These are phyloP conservation scores for Ictidomys tridecemlineatus DNA, from an alignment of 2,113 vertebrate genomes.

Conservation along the genomic window DNA sequence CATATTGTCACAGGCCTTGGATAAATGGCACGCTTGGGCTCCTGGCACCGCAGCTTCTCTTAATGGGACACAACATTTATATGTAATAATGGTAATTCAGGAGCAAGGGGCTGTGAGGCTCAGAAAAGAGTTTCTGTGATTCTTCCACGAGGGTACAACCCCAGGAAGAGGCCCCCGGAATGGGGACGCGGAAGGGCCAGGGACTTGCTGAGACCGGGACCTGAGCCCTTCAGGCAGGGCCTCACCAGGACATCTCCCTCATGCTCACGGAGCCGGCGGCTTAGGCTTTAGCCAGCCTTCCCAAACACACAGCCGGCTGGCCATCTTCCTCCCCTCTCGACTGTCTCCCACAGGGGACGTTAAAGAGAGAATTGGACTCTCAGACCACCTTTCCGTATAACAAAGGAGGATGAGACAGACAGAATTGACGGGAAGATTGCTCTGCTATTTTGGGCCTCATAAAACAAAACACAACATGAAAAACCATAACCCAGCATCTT, in stretches of 20 bases:
- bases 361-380: conserved; percentile 21
- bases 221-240: background rate
- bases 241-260: background rate
- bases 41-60: background rate
- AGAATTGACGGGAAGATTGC: background rate
- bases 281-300: background rate
- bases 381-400: conserved; percentile 21
- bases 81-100: background rate
- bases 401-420: conserved; percentile 13
- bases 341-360: background rate
- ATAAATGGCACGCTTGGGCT: background rate
- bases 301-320: background rate
- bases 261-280: background rate
- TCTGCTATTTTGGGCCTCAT: background rate
- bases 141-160: background rate
- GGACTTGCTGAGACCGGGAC: background rate
- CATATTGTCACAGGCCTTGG: background rate
- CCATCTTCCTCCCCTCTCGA: background rate
- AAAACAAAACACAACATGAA: conserved; percentile 11
- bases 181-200: background rate
- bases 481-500: background rate
- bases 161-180: background rate
- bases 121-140: background rate
- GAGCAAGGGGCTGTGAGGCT: background rate
- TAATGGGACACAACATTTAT: background rate